These are phyloP conservation scores for Tadarida brasiliensis DNA, from an alignment of 2,797 vertebrate species.

Conservation along the genomic window DNA sequence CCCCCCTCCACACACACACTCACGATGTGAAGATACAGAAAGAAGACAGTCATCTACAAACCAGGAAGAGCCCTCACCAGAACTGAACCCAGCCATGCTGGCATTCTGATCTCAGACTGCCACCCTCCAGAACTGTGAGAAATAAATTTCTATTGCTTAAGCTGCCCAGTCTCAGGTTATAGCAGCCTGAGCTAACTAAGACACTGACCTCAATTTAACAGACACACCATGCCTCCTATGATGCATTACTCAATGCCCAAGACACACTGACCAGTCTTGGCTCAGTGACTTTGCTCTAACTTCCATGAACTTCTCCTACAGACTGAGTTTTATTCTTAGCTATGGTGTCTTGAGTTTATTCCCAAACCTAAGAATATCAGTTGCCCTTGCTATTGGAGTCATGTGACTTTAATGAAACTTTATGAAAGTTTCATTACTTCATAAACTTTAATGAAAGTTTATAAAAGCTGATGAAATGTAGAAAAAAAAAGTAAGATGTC, in stretches of 20 bases:
- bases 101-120: neutral
- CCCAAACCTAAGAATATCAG: neutral
- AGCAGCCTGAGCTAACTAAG: neutral
- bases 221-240: neutral
- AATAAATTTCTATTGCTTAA: neutral
- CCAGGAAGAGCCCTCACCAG: neutral
- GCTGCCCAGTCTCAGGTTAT: neutral
- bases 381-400: neutral
- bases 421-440: no score
- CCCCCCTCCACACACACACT: fast-evolving
- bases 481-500: neutral
- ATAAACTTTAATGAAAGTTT: neutral
- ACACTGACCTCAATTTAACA: neutral
- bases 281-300: neutral
- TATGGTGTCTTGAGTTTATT: neutral
- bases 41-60: neutral
- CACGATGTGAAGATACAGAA: neutral
- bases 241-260: neutral
- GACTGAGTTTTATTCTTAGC: neutral
- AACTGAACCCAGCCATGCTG: neutral
- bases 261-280: neutral
- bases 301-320: neutral
- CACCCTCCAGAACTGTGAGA: neutral
- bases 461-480: neutral
- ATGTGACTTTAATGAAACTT: neutral